Base-by-base conservation (phyloP, 2,888 invertebrate species). In the Heteromyza rotundicornis region DNA sequence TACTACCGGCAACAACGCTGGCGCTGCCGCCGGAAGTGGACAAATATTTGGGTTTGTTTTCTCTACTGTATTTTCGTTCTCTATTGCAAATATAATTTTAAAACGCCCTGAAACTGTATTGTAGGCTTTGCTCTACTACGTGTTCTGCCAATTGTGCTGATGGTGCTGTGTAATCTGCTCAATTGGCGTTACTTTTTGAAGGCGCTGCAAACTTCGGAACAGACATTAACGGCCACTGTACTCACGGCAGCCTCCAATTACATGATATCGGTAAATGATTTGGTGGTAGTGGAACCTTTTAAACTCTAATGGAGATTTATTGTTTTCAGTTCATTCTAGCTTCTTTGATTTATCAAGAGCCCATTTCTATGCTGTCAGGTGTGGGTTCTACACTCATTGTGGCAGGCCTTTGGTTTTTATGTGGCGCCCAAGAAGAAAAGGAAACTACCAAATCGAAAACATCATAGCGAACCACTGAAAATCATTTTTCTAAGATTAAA, bases 281-380 rank as follows among this genome's bases (percentile, higher is more conserved):
- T 12, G 0, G 35, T 54, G 7, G 2, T 10, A 20, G 40, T 24
- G 7, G 16, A 17, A 17, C 16, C 35, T 14, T 17, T 35, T 35
- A 19, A 16, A 22, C 20, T 44, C 50, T 58, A 32, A 32, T 20
- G 47, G 56, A 62, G 20, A 52, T 47, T 16, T 27, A 36, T 59
- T 32, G 36, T 35, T 83, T 83, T 36, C 83, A 94, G 94, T 93
- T 92, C 49, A 62, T 91, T 36, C 84, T 90, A 59, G 94, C 94
- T 2, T 84, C 87, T 57, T 63, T 89, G 7, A 70, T 92, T 47
- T 94, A 93, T 80, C 85, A 86, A 19, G 94, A 94, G 80, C 84
- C 86, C 0, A 86, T 91, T 0, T 87, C 91, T 0, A 54, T 88
- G 5, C 77, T 86, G 35, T 93, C 93, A 89, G 90, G 91, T 88